Evolutionary conservation across 2,113 vertebrate species (phyloP).

Genomic region (Phyllostomus hastatus): DNA sequence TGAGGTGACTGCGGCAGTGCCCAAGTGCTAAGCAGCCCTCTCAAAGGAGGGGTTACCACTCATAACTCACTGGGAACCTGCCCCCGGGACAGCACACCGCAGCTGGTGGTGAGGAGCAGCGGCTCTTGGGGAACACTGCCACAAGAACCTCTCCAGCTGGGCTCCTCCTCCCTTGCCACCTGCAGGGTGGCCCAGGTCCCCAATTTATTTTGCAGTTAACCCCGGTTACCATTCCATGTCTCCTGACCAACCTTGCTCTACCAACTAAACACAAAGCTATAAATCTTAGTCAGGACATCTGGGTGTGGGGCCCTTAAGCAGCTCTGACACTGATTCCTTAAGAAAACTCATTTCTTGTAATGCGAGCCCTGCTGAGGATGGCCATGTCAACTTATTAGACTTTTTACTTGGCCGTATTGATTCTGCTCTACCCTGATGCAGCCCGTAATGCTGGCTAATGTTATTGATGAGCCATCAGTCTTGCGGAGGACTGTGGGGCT

Average conservation of each 20-base stretch:
- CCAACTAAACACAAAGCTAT: constrained; percentile 75
- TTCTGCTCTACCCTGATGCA: constrained; percentile 93
- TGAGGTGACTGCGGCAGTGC: not conserved
- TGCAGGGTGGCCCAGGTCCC: not conserved
- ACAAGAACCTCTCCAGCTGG: rapidly evolving
- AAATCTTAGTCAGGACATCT: constrained; percentile 83
- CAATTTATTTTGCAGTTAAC: constrained; percentile 73
- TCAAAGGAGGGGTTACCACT: not conserved
- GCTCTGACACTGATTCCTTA: constrained; percentile 85
- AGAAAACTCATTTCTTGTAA: constrained; percentile 94
- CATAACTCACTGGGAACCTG: not conserved
- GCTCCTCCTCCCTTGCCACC: not conserved
- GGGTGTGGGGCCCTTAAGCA: constrained; percentile 81
- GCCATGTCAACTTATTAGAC: constrained; percentile 93
- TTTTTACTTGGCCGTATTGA: constrained; percentile 94
- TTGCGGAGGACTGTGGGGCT: constrained; percentile 92
- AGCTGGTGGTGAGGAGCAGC: not conserved
- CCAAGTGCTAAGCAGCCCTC: not conserved
- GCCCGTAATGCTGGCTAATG: constrained; percentile 96
- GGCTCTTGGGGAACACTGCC: not conserved
- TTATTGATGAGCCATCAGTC: constrained; percentile 99
- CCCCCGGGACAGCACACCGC: not conserved
- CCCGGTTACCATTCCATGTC: constrained; percentile 69
- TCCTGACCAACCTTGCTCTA: constrained; percentile 50
- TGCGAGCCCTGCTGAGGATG: constrained; percentile 86